Evolutionary conservation across 1,140 invertebrate genomes (phyloP).

Genomic region (Pseudomyrmex flavicornis): DNA sequence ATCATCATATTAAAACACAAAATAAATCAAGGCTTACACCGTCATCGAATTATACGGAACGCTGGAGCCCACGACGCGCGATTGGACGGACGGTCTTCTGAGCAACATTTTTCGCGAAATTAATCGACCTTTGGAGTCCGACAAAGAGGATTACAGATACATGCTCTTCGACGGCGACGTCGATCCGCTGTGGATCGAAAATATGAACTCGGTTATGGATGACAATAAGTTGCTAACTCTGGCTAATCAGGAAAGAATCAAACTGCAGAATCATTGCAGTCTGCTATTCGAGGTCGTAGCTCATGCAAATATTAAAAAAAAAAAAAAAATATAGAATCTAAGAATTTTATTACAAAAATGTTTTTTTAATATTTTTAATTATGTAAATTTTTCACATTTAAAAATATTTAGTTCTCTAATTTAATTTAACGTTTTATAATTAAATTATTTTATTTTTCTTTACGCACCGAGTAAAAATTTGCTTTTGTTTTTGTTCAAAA

Average conservation of each 20-base stretch:
- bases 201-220: conserved; percentile 99
- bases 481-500: conserved; percentile 77
- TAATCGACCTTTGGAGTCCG: conserved; percentile 90
- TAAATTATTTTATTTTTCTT: no score
- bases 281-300: conserved; percentile 92
- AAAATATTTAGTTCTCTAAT: no score
- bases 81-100: conserved; percentile 96
- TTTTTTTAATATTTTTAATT: no score
- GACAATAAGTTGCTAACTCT: conserved; percentile 95
- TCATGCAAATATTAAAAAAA: neutral
- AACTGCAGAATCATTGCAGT: conserved; percentile 92
- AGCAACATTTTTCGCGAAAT: conserved; percentile 96
- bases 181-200: conserved; percentile 97
- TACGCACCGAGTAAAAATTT: no score
- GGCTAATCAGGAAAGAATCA: conserved; percentile 95
- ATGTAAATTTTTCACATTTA: no score
- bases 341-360: no score
- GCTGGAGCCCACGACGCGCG: conserved; percentile 92
- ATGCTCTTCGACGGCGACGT: conserved; percentile 97
- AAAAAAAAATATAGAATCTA: no score
- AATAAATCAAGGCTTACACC: conserved; percentile 89
- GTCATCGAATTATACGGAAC: conserved; percentile 96
- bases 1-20: neutral
- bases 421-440: no score
- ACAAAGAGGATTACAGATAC: conserved; percentile 90